Percentiles rank a stretch among this genome's conserved stretches.
Conservation (phyloP, 2,113 vertebrate genomes). For the Neofelis nebulosa region DNA sequence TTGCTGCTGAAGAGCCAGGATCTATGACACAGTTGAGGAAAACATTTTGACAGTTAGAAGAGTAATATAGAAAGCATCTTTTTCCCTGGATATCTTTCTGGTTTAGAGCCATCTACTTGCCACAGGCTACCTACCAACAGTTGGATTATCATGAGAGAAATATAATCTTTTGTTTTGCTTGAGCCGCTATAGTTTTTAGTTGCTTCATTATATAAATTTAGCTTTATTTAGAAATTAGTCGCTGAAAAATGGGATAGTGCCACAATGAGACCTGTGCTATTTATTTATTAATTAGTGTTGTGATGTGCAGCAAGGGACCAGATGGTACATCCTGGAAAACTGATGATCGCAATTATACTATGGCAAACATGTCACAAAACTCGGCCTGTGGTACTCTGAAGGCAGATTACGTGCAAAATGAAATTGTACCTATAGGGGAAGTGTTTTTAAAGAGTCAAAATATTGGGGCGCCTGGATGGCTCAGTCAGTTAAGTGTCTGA, state of each 20-base stretch:
- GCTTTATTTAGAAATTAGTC: not conserved
- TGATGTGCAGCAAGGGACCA: not conserved
- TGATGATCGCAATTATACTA: not conserved
- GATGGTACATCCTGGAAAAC: not conserved
- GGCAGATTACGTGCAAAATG: not conserved
- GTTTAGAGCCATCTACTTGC: not conserved
- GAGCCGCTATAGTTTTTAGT: not conserved
- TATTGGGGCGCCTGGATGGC: no score
- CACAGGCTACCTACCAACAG: not conserved
- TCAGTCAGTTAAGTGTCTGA: no score
- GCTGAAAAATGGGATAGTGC: not conserved
- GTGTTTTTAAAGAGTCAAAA: not conserved
- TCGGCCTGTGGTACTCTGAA: not conserved
- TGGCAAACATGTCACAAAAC: not conserved
- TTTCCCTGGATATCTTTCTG: not conserved
- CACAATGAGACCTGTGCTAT: not conserved
- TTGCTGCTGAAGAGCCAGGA: not conserved
- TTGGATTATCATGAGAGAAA: not conserved
- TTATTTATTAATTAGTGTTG: not conserved
- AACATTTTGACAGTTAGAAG: not conserved
- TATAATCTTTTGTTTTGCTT: not conserved
- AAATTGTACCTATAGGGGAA: not conserved
- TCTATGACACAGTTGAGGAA: not conserved
- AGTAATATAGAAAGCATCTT: not conserved
- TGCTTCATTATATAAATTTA: not conserved